phyloP scores from a whole-genome alignment of 2,888 invertebrate genomes.

The Yponomeuta evonymella region DNA sequence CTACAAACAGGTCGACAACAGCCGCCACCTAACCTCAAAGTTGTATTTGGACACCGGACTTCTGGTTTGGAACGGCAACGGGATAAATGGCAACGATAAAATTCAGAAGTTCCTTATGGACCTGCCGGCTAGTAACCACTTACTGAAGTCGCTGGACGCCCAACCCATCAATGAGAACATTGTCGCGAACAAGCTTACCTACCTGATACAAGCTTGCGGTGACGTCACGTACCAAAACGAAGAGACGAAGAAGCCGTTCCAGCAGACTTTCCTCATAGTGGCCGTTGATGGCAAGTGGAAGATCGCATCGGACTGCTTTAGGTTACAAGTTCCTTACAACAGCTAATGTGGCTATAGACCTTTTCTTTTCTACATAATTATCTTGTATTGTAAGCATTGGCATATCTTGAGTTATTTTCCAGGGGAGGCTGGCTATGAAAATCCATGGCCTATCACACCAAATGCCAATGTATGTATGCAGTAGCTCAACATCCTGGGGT shows the following conservation, averaged over 20 bases:
- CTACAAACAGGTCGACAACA: slow-evolving; percentile 92
- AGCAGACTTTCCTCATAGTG: slow-evolving; percentile 91
- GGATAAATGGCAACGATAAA: slow-evolving; percentile 84
- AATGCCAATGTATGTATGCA: too few species aligned
- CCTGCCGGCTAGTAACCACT: slow-evolving; percentile 88
- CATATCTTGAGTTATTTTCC: too few species aligned
- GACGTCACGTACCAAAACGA: slow-evolving; percentile 83
- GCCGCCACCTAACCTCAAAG: slow-evolving; percentile 87
- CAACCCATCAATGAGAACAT: slow-evolving; percentile 89
- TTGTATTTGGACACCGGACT: slow-evolving; percentile 89
- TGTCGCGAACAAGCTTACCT: slow-evolving; percentile 85
- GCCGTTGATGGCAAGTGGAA: slow-evolving; percentile 95
- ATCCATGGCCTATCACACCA: too few species aligned
- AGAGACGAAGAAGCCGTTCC: slow-evolving; percentile 80
- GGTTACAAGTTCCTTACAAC: slow-evolving; percentile 80
- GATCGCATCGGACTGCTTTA: slow-evolving; percentile 91
- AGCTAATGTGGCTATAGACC: slow-evolving; percentile 18
- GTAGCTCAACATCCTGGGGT: too few species aligned
- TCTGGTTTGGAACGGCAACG: slow-evolving; percentile 96
- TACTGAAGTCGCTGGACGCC: slow-evolving; percentile 86
- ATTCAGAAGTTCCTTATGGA: slow-evolving; percentile 92
- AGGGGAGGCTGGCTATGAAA: too few species aligned
- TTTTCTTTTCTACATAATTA: too few species aligned
- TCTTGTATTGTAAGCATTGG: too few species aligned
- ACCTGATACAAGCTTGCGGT: slow-evolving; percentile 89